phyloP scores from a whole-genome alignment of 2,797 vertebrate species.

The Tarsius wallacei region DNA sequence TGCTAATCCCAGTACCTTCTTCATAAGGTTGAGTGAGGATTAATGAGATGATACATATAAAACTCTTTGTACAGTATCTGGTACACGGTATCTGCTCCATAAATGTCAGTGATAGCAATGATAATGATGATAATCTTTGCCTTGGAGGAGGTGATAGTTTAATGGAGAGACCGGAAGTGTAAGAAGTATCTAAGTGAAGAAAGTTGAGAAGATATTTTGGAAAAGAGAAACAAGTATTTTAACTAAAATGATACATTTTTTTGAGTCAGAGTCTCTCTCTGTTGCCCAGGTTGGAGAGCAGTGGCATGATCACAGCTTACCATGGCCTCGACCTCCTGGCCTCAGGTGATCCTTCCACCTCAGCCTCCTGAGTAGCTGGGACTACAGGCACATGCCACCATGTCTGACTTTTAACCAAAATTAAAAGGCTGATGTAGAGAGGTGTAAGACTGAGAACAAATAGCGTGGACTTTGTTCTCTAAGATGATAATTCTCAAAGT shows the following conservation, averaged over 20 bases:
- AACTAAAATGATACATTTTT: neutral
- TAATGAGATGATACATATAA: neutral
- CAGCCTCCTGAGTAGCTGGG: no score
- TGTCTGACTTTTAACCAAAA: neutral
- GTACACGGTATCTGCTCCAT: neutral
- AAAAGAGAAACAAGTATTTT: constrained; percentile 4
- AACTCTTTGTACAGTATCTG: neutral
- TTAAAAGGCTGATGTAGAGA: neutral
- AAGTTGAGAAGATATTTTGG: neutral
- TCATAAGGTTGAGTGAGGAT: neutral
- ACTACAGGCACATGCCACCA: no score
- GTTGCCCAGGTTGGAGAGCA: no score
- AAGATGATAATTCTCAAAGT: neutral
- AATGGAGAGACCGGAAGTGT: constrained; percentile 23
- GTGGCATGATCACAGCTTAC: no score
- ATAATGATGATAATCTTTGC: neutral
- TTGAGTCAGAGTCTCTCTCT: no score
- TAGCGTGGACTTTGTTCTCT: neutral
- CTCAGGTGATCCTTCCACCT: no score
- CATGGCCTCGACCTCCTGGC: no score
- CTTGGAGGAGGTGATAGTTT: neutral
- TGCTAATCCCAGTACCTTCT: neutral
- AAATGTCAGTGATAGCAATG: neutral
- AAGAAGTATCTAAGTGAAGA: constrained; percentile 15
- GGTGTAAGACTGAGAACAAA: neutral